Conservation (phyloP, 2,888 invertebrate genomes). For the Dicyrtoma fusca region DNA sequence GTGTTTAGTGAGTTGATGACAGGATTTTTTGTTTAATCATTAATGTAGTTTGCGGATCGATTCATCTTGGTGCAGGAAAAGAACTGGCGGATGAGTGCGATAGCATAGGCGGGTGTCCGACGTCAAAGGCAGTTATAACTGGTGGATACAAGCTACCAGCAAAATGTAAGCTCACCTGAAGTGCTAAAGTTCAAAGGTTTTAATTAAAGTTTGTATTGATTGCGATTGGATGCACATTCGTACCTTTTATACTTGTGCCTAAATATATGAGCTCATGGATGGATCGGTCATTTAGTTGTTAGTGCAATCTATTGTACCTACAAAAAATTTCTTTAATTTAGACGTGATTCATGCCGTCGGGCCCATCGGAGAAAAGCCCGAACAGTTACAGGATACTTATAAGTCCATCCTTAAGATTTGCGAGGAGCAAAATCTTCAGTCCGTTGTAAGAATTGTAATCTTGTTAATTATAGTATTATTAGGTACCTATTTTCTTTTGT, state of each 20-base stretch:
- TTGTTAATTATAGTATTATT: background rate
- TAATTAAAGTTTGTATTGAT: background rate
- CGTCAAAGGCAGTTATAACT: conserved; percentile 83
- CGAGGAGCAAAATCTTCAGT: conserved; percentile 65
- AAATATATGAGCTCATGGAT: no score
- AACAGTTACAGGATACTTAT: conserved; percentile 72
- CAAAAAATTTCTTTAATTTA: no score
- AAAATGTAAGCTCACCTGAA: conserved; percentile 77
- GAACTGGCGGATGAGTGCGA: conserved; percentile 72
- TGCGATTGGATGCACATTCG: no score
- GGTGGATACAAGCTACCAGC: conserved; percentile 81
- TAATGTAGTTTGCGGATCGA: conserved; percentile 85
- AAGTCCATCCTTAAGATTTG: conserved; percentile 68
- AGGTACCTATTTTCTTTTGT: background rate
- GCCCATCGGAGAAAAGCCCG: conserved; percentile 73
- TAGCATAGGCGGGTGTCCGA: conserved; percentile 72
- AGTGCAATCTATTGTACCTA: no score
- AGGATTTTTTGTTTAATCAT: no score
- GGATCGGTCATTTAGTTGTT: no score
- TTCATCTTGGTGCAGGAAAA: conserved; percentile 78
- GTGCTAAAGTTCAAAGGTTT: no score
- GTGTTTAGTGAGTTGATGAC: no score
- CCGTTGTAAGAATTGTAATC: conserved; percentile 64
- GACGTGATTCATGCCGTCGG: conserved; percentile 91
- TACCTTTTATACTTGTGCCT: no score